Base-by-base conservation (phyloP, 2,888 invertebrate genomes). In the Trisateles emortualis region DNA sequence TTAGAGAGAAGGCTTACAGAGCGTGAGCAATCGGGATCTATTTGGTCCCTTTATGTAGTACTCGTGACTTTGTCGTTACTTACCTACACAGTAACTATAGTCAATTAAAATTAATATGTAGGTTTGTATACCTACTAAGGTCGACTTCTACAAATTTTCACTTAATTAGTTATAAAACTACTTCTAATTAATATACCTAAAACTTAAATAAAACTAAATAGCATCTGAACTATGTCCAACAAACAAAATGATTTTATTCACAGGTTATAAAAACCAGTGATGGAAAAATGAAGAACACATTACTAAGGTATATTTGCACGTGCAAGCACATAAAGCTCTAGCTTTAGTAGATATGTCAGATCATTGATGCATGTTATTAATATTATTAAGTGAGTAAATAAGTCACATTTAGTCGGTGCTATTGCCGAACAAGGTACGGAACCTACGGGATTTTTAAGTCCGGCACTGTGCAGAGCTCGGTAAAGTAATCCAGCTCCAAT, bases 141-240 rank as follows among this genome's bases (percentile, higher is more conserved):
- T 29, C 19, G 19, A 26, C 29, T 46, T 46, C 46, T 39, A 30
- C 38, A 46, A 38, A 46, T 30, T 46, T 29, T 16, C 6, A n/a
- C n/a, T 3, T 8, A 26, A 26, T 6, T 1, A 1, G 9, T 8
- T 6, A 26, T 26, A 16, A 17, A n/a, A n/a, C 10, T 38, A 43
- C 14, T 33, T 30, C 19, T 46, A 52, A 10, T 19, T 13, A 40
- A 43, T 26, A 26, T 26, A 3, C 5, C 5, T 22, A 3, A 3
- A 22, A 22, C 5, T 3, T 22, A 22, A 3, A 2, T 22, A 2
- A 3, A 50, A 26, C 40, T 35, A 44, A 26, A 26, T 47, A 51
- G 55, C 42, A 62, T 63, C 47, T 40, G 59, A 63, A 63, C 55
- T 52, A 52, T 57, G 48, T 35, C 33, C 32, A 42, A 51, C 47